A percentile compares a stretch with the other conserved stretches of the same genome.
phyloP scores from a whole-genome alignment of 1,140 invertebrate genomes.

The Metaphire vulgaris region DNA sequence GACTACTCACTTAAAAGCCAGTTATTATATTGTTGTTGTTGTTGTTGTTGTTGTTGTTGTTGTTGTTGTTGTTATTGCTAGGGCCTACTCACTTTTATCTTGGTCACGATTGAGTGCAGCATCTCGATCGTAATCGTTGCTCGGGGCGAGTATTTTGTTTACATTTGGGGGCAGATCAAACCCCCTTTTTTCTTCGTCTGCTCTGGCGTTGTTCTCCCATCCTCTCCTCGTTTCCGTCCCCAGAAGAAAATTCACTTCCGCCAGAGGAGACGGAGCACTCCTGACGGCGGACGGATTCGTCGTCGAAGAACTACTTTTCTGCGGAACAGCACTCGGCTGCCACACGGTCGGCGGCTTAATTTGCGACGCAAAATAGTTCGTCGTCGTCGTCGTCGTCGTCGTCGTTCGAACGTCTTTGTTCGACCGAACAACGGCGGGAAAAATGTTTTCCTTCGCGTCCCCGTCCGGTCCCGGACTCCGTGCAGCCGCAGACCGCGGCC shows the following conservation, averaged over 20 bases:
- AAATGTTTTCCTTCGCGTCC: too few species aligned
- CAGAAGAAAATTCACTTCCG: not conserved
- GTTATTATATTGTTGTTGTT: too few species aligned
- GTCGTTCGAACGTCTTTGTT: too few species aligned
- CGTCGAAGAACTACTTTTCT: not conserved
- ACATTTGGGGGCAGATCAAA: not conserved
- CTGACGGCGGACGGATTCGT: too few species aligned
- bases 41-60: too few species aligned
- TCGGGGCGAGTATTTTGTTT: not conserved
- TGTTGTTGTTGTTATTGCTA: not conserved
- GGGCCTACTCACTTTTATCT: not conserved
- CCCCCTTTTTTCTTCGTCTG: not conserved
- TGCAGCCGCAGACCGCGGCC: too few species aligned
- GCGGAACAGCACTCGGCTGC: not conserved
- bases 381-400: too few species aligned
- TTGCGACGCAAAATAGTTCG: too few species aligned
- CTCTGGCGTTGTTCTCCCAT: not conserved
- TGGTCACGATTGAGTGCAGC: not conserved
- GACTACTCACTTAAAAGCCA: too few species aligned
- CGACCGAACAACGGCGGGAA: too few species aligned
- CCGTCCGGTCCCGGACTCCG: too few species aligned
- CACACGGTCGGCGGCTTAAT: not conserved
- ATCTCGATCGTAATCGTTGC: not conserved
- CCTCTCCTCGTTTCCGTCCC: not conserved
- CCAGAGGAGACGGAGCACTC: not conserved